These are phyloP conservation scores for Patella depressa DNA, from an alignment of 2,888 invertebrate genomes.

Conservation along the genomic window DNA sequence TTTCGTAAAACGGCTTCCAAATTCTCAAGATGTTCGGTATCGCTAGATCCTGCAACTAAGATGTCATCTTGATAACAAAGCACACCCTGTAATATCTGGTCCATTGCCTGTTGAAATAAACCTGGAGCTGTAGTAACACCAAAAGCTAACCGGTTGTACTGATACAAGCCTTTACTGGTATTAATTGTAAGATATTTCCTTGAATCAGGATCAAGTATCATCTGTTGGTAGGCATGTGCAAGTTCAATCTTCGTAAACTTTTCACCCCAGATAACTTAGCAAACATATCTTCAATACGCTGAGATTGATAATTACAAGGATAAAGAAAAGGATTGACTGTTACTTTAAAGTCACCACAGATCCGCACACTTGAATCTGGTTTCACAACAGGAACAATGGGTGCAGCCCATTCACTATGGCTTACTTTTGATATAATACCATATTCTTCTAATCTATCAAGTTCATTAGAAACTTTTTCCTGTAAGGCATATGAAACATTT, in stretches of 20 bases:
- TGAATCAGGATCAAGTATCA: constrained; percentile 5
- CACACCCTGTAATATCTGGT: constrained; percentile 31
- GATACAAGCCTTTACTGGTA: constrained; percentile 40
- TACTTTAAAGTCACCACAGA: constrained; percentile 39
- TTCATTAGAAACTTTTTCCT: not conserved
- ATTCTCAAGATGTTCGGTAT: constrained; percentile 16
- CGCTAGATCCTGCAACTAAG: constrained; percentile 22
- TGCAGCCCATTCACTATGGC: too few relatives aligned
- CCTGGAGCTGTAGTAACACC: constrained; percentile 36
- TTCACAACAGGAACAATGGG: constrained; percentile 30
- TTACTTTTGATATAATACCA: too few relatives aligned
- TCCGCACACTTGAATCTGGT: constrained; percentile 25
- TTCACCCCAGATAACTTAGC: constrained; percentile 22
- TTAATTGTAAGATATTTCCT: constrained; percentile 35
- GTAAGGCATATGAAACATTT: not conserved
- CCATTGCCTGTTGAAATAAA: constrained; percentile 43
- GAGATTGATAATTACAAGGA: constrained; percentile 32
- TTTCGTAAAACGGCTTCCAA: constrained; percentile 13
- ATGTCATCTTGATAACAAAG: constrained; percentile 44
- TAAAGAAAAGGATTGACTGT: constrained; percentile 30
- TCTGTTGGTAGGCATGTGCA: constrained; percentile 40
- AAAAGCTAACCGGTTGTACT: constrained; percentile 36
- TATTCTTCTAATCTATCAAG: too few relatives aligned
- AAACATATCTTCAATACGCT: constrained; percentile 31
- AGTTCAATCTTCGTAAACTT: constrained; percentile 43